Conservation (phyloP, 2,797 vertebrate genomes). For the Jordanella pulchra region DNA sequence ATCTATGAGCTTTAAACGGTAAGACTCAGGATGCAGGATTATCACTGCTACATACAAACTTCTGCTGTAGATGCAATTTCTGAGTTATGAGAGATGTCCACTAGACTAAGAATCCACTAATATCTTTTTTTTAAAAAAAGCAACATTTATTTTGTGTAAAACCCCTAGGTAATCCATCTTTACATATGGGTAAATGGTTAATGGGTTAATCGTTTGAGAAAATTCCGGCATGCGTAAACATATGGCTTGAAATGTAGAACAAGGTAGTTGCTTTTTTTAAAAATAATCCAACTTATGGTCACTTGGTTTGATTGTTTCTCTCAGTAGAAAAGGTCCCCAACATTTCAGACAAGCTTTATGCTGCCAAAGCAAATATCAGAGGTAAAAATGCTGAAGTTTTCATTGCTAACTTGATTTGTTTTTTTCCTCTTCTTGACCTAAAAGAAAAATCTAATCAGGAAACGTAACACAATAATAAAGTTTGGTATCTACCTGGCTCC, state of each 20-base stretch:
- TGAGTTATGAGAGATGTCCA: too few relatives aligned
- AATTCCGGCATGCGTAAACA: background rate
- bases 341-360: slow-evolving; percentile 45
- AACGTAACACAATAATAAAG: slow-evolving; percentile 23
- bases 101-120: too few relatives aligned
- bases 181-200: background rate
- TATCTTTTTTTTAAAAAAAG: too few relatives aligned
- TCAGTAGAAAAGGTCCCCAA: slow-evolving; percentile 25
- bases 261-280: background rate
- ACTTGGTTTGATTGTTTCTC: slow-evolving; percentile 27
- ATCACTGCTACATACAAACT: background rate
- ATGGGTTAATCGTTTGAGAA: background rate
- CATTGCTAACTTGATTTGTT: slow-evolving; percentile 42
- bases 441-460: slow-evolving; percentile 44
- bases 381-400: slow-evolving; percentile 54
- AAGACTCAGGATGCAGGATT: background rate
- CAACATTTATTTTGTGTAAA: too few relatives aligned
- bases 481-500: slow-evolving; percentile 29
- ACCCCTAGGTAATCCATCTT: background rate
- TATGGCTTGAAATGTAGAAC: background rate
- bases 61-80: background rate
- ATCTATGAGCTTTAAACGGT: background rate
- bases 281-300: background rate
- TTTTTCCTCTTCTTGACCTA: slow-evolving; percentile 37
- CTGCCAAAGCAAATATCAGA: slow-evolving; percentile 62